Evolutionary conservation across 2,888 invertebrate species (phyloP).

Genomic region (Athalia rosae): DNA sequence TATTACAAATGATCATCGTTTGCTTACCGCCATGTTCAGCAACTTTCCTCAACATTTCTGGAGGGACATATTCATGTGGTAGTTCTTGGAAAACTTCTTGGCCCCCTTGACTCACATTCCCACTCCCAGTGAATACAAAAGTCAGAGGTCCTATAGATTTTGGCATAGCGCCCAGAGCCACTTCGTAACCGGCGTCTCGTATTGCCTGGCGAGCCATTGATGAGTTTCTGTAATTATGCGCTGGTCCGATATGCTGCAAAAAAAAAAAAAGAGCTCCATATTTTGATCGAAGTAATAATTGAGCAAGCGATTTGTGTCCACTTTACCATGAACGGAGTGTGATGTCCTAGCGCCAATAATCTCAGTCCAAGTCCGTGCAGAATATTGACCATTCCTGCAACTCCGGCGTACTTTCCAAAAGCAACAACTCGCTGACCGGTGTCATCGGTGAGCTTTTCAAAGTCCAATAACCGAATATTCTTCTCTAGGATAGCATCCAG

Average conservation of each 20-base stretch:
- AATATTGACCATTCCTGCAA: conserved; percentile 99
- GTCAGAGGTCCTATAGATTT: conserved; percentile 97
- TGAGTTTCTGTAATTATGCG: conserved; percentile 98
- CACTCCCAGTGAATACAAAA: conserved; percentile 98
- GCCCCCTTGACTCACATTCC: conserved; percentile 94
- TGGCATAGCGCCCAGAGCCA: conserved; percentile 95
- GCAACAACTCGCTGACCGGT: conserved; percentile 95
- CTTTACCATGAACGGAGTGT: conserved; percentile 97
- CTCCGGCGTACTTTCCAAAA: conserved; percentile 98
- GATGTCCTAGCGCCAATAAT: conserved; percentile 95
- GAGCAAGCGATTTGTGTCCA: conserved; percentile 23
- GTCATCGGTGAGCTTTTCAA: conserved; percentile 95
- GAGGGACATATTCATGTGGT: conserved; percentile 97
- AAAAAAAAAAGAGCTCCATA: conserved; percentile 29
- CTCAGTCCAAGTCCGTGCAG: conserved; percentile 97
- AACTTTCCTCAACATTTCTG: conserved; percentile 95
- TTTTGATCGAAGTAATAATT: conserved; percentile 11
- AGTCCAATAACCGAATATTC: conserved; percentile 97
- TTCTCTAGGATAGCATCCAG: conserved; percentile 97
- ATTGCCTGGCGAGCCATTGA: conserved; percentile 98
- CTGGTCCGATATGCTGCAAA: conserved; percentile 93
- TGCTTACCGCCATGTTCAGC: conserved; percentile 95
- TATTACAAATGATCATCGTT: not conserved
- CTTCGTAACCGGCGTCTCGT: conserved; percentile 99
- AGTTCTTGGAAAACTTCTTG: conserved; percentile 97